Base-by-base conservation (phyloP, 1,140 invertebrate genomes). In the Armadillidium nasatum region DNA sequence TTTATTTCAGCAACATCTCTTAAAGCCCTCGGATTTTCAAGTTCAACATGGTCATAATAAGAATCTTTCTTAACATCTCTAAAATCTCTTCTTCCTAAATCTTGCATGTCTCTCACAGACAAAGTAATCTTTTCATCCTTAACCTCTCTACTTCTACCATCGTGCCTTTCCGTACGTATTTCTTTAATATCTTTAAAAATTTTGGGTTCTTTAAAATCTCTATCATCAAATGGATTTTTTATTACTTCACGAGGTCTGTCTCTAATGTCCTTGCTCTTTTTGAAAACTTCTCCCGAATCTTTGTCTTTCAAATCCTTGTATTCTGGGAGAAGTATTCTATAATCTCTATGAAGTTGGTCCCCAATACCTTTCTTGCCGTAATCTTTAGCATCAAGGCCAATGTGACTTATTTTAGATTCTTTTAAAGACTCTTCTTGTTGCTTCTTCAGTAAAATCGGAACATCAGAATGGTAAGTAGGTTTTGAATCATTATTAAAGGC, bases 401-500 rank as follows among this genome's bases (percentile, higher is more conserved):
- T 15, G 4, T 60, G 11, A 15, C 50, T 60, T 19, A 15, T 13
- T 60, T 60, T 13, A 60, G 50, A 13, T 13, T 60, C 50, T 60
- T 60, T 60, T 19, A 60, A 60, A 60, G 50, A 60, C 4, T 60
- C 50, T 19, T 60, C 50, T 19, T 60, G 50, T 7, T 60, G 50
- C 19, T 60, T 60, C 50, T 60, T 60, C 50, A 60, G 7, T 60
- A 60, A 19, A 60, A 60, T 13, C 11, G 50, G 50, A 60, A 60
- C 50, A 19, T 60, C 50, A 15, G 50, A 60, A 60, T 60, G 50
- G 19, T 60, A 60, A 60, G 50, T 60, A 19, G 50, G 50, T 60
- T 60, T 60, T 1, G 50, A 60, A 19, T 60, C 50, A 19, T 19
- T 60, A 19, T 13, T 15, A 19, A 60, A 60, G 19, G 50, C 50